Conservation (phyloP, 2,797 vertebrate species). For the Oreochromis mossambicus region DNA sequence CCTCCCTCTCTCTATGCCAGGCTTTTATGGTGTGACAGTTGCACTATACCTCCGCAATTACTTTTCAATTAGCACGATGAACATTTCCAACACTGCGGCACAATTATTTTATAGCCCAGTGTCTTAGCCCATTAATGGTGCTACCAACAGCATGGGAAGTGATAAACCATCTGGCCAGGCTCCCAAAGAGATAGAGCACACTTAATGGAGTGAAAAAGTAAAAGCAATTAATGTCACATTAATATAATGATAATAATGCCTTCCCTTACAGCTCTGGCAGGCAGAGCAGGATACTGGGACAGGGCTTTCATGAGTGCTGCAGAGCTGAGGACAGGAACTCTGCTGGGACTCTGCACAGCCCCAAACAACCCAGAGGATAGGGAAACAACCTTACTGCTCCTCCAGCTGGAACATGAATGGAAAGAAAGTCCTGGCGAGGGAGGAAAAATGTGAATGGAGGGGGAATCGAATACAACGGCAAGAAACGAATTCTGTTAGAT, state of each 20-base stretch:
- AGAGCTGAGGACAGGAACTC: constrained; percentile 42
- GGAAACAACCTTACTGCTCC: constrained; percentile 8
- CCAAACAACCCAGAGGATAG: constrained; percentile 20
- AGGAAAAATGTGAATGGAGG: constrained; percentile 7
- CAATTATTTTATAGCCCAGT: constrained; percentile 85
- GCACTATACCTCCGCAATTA: constrained; percentile 84
- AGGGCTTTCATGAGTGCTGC: constrained; percentile 27
- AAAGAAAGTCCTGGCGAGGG: constrained; percentile 1
- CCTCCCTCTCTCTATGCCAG: constrained; percentile 70
- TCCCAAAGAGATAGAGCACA: constrained; percentile 83
- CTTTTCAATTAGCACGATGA: constrained; percentile 85
- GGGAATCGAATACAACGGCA: not conserved
- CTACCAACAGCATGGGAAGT: constrained; percentile 79
- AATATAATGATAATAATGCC: constrained; percentile 87
- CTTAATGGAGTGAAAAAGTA: constrained; percentile 88
- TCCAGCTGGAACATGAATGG: constrained; percentile 11
- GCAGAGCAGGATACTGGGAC: constrained; percentile 54
- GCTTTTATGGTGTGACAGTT: constrained; percentile 79
- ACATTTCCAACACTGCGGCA: constrained; percentile 79
- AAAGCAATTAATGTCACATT: constrained; percentile 89
- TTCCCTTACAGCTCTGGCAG: constrained; percentile 71
- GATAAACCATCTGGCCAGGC: constrained; percentile 84
- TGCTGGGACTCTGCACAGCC: constrained; percentile 37
- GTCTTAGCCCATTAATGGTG: constrained; percentile 83
- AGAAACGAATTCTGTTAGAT: not conserved